Evolutionary conservation across 2,113 vertebrate species (phyloP), one percentile per base, ranked within the genome.

Genomic region (Garra rufa): DNA sequence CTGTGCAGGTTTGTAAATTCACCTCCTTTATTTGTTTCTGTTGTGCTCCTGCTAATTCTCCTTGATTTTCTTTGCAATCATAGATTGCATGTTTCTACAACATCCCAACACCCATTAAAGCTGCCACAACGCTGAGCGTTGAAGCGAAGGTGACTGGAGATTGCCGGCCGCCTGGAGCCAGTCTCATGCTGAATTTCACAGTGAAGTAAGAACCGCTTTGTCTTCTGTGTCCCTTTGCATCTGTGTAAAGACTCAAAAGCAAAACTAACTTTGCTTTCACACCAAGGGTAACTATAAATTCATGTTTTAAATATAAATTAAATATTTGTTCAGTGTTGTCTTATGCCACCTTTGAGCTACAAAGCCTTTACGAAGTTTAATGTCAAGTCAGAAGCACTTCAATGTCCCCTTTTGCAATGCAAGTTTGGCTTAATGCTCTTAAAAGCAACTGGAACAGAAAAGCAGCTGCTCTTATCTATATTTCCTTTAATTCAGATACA

Each of bases 1-100:
- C 94, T 9, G 57, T 94, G 17, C 95, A 96, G 94, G 95, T 96
- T 87, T 91, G 92, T 34, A 21, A 4, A 9, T 21, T 46, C 10
- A 19, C 17, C 46, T 17, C 19, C 13, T 43, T 65, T 17, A 14
- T 5, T 14, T 7, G 30, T 48, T 50, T 2, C 38, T 21, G 10
- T 3, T 30, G 28, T 30, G 63, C 13, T 26, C 9, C 9, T 63
- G 6, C 4, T 15, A 59, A 24, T 17, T 15, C 15, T n/a, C 2
- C 26, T 38, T 8, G 19, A 6, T 44, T 11, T 34, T 17, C 9
- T 19, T 63, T 13, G 82, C 73, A 59, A 26, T 6, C 34, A 14
- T 87, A 94, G 92, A 46, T 92, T 59, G 44, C 88, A 38, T 34
- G 90, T 21, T 55, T 78, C 73, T 93, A 92, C 83, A 93, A 93